Conservation (phyloP, 2,113 vertebrate species). For the Pelvicachromis taeniatus region DNA sequence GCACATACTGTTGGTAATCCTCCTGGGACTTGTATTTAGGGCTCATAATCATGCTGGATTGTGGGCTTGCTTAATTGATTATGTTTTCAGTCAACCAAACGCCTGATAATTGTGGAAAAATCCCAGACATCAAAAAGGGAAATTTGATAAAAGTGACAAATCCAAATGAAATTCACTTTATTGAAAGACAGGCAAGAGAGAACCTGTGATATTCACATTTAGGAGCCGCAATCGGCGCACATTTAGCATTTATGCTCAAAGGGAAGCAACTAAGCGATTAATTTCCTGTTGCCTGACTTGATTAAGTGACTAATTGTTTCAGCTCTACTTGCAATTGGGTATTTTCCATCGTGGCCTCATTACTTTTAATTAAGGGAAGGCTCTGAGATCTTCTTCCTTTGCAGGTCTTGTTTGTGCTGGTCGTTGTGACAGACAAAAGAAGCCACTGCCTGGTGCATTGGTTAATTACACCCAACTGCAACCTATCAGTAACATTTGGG, state of each 20-base stretch:
- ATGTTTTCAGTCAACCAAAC: neutral
- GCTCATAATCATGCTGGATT: neutral
- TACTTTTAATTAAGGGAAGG: neutral
- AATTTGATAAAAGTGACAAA: neutral
- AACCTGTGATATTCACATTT: neutral
- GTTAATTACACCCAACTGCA: neutral
- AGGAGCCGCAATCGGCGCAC: neutral
- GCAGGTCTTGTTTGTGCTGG: neutral
- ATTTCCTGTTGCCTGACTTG: neutral
- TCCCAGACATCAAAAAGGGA: fast-evolving
- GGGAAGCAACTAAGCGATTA: neutral
- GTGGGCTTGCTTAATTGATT: neutral
- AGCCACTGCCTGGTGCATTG: neutral
- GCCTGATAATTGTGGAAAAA: neutral
- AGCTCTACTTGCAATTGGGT: neutral
- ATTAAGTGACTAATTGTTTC: neutral
- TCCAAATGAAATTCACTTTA: neutral
- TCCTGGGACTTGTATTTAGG: neutral
- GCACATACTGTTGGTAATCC: neutral
- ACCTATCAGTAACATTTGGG: neutral
- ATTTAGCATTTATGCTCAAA: neutral
- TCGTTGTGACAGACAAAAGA: neutral
- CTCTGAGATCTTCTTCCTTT: neutral
- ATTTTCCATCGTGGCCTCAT: neutral
- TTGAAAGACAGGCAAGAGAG: neutral